Evolutionary conservation across 2,888 invertebrate genomes (phyloP), one percentile per base, ranked within the genome.

Genomic region (Dione juno): DNA sequence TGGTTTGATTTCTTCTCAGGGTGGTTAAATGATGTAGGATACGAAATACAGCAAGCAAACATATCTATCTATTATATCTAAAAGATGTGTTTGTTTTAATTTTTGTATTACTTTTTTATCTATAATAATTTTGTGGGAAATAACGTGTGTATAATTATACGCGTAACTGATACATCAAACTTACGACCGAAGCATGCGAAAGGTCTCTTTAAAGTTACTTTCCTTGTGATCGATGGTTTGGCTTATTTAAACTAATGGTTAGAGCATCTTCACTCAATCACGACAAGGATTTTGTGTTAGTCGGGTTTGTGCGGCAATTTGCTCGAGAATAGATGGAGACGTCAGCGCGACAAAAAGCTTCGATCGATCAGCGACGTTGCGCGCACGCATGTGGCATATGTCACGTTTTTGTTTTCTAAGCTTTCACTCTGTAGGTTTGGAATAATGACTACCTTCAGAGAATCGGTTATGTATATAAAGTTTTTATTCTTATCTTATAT

Each of bases 301-400:
- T 76, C 78, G 77, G 77, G 67, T 68, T 72, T 74, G 76, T 71
- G 75, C 65, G 87, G 88, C 90, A 93, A 92, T 92, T 92, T 91
- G 90, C 89, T 83, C 80, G 80, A 81, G 83, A 88, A 91, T 90
- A 85, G 87, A 93, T 93, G 87, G 88, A 92, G 90, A 89, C 80
- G 93, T 93, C 93, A 90, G 76, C 85, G 83, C 83, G 82, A 92
- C 90, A 92, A 92, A 92, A 92, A 92, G 89, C 88, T 84, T 82
- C 89, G 88, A 93, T 93, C 89, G 87, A 90, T 93, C 92, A 92
- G 82, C 73, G 74, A 79, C 72, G 79, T 79, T 80, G 81, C 84
- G 86, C 88, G 86, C 84, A 79, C 84, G 88, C 89, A 86, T 82
- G 66, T 54, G 40, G 48, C 67, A 68, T 59, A 72, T 71, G 66